Conservation (phyloP, 2,113 vertebrate species). For the Platichthys flesus region DNA sequence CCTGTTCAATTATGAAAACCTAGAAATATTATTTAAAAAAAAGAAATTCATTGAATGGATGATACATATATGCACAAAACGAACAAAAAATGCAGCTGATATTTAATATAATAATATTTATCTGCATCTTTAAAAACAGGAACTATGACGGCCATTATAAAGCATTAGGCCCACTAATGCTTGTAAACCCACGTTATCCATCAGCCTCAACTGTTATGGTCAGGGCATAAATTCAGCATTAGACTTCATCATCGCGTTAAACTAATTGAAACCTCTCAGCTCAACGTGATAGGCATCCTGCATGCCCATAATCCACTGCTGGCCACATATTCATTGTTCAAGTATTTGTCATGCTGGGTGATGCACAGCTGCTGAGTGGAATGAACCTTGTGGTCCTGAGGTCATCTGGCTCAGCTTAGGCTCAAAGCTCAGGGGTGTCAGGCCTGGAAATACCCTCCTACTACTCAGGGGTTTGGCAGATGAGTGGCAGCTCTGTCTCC, state of each 20-base stretch:
- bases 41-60: not conserved
- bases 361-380: constrained; percentile 62
- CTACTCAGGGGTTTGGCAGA: constrained; percentile 78
- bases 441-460: constrained; percentile 86
- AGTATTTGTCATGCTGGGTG: constrained; percentile 34
- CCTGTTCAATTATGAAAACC: not conserved
- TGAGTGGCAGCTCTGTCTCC: constrained; percentile 82
- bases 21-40: too few relatives aligned
- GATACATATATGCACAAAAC: not conserved
- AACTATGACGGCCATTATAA: too few relatives aligned
- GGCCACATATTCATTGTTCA: constrained; percentile 18
- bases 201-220: not conserved
- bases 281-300: constrained; percentile 1
- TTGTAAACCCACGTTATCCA: not conserved
- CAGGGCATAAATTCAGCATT: not conserved
- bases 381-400: constrained; percentile 21
- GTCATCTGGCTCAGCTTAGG: constrained; percentile 25
- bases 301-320: constrained; percentile 14
- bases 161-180: too few relatives aligned
- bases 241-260: constrained; percentile 5
- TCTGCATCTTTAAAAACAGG: not conserved
- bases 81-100: not conserved
- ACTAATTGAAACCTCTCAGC: constrained; percentile 12
- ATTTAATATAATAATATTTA: not conserved
- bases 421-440: constrained; percentile 54